These are phyloP conservation scores for Troilus luridus DNA, from an alignment of 2,888 invertebrate genomes.

Conservation along the genomic window DNA sequence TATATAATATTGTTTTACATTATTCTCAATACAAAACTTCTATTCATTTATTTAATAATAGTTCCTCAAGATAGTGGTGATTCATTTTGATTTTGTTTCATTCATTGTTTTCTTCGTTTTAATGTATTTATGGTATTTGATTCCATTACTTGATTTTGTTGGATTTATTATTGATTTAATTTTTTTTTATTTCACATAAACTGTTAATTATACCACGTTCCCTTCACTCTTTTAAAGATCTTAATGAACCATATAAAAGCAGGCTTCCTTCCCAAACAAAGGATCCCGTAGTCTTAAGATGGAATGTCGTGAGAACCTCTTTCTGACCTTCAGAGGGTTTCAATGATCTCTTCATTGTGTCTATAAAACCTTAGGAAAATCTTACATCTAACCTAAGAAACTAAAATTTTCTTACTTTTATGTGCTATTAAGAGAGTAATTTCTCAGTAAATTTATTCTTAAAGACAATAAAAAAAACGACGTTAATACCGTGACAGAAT, in stretches of 20 bases:
- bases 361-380: neutral
- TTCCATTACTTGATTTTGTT: no score
- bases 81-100: no score
- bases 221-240: neutral
- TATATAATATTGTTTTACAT: no score
- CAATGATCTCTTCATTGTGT: slow-evolving; percentile 10
- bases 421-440: no score
- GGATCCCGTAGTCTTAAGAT: neutral
- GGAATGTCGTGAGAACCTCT: neutral
- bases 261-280: neutral
- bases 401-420: no score
- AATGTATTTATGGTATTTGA: no score
- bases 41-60: no score
- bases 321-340: neutral
- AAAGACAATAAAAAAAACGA: neutral
- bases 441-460: neutral
- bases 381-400: no score
- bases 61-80: no score
- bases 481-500: neutral
- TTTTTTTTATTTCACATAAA: neutral
- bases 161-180: neutral
- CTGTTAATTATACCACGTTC: no score
- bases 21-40: no score
- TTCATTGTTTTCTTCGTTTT: no score
- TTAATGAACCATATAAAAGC: neutral